Percentiles rank a stretch among this genome's conserved stretches.
Conservation (phyloP, 1,140 invertebrate genomes). For the Drosophila parvula region DNA sequence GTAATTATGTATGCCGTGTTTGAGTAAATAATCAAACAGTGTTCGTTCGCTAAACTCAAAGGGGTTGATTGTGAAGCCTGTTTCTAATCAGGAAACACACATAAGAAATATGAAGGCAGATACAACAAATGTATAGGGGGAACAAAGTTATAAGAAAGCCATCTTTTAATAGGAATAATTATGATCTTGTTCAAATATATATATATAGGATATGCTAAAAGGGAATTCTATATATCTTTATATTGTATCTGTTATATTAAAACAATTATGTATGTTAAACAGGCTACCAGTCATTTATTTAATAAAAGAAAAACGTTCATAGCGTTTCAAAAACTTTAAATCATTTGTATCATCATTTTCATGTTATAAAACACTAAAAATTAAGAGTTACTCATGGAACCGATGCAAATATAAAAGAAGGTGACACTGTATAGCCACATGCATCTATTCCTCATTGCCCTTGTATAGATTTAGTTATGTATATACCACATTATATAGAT, state of each 20-base stretch:
- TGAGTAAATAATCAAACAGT: constrained; percentile 29
- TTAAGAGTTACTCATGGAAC: not conserved
- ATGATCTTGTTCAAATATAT: no score
- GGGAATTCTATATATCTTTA: no score
- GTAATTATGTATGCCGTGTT: constrained; percentile 27
- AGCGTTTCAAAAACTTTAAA: no score
- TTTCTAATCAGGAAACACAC: not conserved
- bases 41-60: constrained; percentile 8
- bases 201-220: no score
- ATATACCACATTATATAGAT: constrained; percentile 26
- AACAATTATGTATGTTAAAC: not conserved
- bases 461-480: not conserved
- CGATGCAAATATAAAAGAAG: not conserved
- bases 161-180: no score
- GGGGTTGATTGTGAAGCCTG: constrained; percentile 8
- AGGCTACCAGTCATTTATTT: no score
- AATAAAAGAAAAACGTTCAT: no score
- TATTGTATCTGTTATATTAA: not conserved
- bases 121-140: not conserved
- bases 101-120: constrained; percentile 2
- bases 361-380: not conserved
- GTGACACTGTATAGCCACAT: not conserved
- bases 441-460: no score
- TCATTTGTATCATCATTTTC: no score
- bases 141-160: not conserved